These are phyloP conservation scores for Limonius californicus DNA, from an alignment of 1,140 invertebrate species.

Conservation along the genomic window DNA sequence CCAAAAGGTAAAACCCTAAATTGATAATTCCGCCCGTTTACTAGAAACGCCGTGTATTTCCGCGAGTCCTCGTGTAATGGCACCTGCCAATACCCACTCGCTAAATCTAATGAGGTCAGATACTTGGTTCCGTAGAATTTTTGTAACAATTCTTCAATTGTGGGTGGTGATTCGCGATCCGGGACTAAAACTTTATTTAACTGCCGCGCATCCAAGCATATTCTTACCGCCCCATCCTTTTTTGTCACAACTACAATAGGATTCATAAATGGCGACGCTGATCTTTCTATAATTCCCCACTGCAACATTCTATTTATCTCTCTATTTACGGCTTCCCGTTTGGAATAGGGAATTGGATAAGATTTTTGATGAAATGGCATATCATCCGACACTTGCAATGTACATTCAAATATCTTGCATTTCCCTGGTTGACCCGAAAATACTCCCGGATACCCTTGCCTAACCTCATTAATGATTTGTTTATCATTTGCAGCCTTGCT, in stretches of 20 bases:
- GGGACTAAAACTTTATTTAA: background rate
- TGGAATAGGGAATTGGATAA: no score
- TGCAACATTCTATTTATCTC: no score
- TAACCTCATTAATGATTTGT: background rate
- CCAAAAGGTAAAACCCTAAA: background rate
- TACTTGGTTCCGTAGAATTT: background rate
- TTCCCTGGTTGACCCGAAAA: no score
- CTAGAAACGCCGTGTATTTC: background rate
- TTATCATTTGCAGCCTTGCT: no score
- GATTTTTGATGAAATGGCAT: no score
- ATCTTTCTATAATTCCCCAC: no score
- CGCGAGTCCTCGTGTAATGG: background rate
- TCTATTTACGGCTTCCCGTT: no score
- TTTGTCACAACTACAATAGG: no score
- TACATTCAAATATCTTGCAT: no score
- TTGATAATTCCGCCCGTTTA: background rate
- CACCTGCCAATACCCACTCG: background rate
- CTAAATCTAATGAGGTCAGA: background rate
- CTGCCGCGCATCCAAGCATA: slow-evolving; percentile 1
- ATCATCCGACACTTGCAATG: no score
- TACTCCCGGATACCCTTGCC: background rate
- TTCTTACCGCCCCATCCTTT: no score
- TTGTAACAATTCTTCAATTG: background rate
- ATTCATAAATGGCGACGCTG: no score
- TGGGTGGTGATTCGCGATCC: background rate